Evolutionary conservation across 1,140 invertebrate genomes (phyloP).

Genomic region (Caerostris darwini): DNA sequence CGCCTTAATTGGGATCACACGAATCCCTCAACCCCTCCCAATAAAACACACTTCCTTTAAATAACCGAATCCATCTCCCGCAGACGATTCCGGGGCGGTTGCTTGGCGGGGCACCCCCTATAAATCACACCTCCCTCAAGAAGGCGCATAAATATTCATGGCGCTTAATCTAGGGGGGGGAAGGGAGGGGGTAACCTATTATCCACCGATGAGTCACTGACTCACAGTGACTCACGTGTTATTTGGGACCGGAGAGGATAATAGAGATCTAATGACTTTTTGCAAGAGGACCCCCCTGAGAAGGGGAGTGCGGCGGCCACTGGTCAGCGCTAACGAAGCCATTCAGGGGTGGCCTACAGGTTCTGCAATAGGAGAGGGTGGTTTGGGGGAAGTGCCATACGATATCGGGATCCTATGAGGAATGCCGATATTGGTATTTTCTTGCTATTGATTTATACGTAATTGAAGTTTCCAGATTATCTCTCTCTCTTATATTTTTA

Average conservation of each 20-base stretch:
- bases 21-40: not conserved
- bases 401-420: too few species aligned
- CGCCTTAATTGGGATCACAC: conserved; percentile 34
- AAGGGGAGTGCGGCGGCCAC: not conserved
- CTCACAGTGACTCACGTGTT: not conserved
- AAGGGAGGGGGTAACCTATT: not conserved
- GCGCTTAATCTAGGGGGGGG: not conserved
- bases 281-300: not conserved
- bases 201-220: not conserved
- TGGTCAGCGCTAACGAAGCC: conserved; percentile 19
- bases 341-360: not conserved
- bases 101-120: not conserved
- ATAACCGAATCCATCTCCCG: conserved; percentile 10
- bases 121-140: not conserved
- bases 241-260: not conserved
- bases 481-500: too few species aligned
- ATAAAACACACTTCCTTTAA: not conserved
- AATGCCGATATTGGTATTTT: too few species aligned
- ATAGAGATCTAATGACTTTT: conserved; percentile 10
- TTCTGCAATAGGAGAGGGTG: not conserved
- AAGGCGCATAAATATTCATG: conserved; percentile 15
- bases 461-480: too few species aligned
- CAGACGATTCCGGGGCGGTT: not conserved
- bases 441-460: too few species aligned
- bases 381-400: too few species aligned